phyloP scores from a whole-genome alignment of 2,797 vertebrate genomes.

The Muscicapa comitata region DNA sequence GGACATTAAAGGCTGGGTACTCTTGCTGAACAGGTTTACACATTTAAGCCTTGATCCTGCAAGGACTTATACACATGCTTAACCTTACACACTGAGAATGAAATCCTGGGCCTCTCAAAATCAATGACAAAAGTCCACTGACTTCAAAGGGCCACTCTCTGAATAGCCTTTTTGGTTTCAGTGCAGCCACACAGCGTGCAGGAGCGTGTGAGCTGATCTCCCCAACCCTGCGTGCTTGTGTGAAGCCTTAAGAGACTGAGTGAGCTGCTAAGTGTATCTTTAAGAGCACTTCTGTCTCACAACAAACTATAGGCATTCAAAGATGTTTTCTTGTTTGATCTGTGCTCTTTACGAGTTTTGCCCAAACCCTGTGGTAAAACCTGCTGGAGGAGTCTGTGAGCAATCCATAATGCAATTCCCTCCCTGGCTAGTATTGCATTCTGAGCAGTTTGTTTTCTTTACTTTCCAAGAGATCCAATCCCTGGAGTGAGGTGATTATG shows the following conservation, averaged over 20 bases:
- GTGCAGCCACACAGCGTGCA: neutral
- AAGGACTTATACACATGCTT: conserved; percentile 56
- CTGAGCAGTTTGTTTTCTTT: conserved; percentile 11
- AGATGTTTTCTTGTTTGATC: conserved; percentile 11
- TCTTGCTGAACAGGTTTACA: conserved; percentile 56
- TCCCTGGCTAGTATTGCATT: neutral
- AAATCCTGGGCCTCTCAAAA: conserved; percentile 48
- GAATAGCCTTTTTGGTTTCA: neutral
- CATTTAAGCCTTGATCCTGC: conserved; percentile 45
- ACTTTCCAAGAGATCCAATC: neutral
- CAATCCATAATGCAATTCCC: neutral
- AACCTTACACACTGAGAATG: neutral
- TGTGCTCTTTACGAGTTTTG: neutral
- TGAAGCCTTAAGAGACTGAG: conserved; percentile 14
- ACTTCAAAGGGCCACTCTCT: conserved; percentile 29
- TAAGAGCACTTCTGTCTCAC: neutral
- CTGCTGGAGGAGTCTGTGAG: neutral
- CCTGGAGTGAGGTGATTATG: neutral
- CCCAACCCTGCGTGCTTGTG: neutral
- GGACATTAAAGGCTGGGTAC: neutral
- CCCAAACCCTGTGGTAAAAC: neutral
- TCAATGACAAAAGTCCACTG: conserved; percentile 37
- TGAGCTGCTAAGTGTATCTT: neutral
- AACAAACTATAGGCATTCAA: neutral
- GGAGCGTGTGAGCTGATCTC: neutral